A percentile compares a stretch with the other conserved stretches of the same genome.
phyloP scores from a whole-genome alignment of 1,140 invertebrate genomes.

The Bombyx mandarina region DNA sequence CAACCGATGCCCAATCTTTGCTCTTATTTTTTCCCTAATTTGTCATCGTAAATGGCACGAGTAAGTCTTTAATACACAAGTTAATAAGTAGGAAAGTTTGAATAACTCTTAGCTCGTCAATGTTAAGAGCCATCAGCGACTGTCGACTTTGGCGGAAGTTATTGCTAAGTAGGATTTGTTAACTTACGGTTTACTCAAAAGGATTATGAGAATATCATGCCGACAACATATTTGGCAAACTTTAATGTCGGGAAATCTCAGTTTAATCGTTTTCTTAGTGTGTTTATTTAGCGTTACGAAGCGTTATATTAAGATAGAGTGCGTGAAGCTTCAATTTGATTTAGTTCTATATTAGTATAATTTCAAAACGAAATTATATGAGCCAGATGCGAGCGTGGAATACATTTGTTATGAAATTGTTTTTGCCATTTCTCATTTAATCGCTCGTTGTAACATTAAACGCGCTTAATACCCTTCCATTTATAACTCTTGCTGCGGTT shows the following conservation, averaged over 20 bases:
- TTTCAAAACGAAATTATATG: background rate
- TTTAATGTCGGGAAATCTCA: constrained; percentile 17
- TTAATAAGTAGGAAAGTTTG: constrained; percentile 65
- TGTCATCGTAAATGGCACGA: constrained; percentile 14
- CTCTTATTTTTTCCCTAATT: constrained; percentile 10
- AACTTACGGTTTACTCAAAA: constrained; percentile 46
- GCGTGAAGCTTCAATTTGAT: background rate
- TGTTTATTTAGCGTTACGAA: background rate
- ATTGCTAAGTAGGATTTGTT: constrained; percentile 63
- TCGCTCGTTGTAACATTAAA: constrained; percentile 40
- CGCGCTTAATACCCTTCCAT: constrained; percentile 64
- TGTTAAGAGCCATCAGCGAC: constrained; percentile 57
- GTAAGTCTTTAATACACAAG: constrained; percentile 60
- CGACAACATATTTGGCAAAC: constrained; percentile 36
- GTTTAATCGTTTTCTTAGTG: constrained; percentile 1
- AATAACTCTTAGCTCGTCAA: constrained; percentile 57
- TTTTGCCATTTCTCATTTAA: constrained; percentile 20
- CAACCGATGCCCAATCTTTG: constrained; percentile 39
- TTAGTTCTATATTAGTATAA: background rate
- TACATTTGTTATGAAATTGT: constrained; percentile 17
- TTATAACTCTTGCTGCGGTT: constrained; percentile 63
- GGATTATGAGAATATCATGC: constrained; percentile 39
- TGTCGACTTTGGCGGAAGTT: constrained; percentile 63
- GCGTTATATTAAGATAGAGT: background rate
- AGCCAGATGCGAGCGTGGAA: background rate